Percentiles rank a stretch among this genome's conserved stretches.
These are phyloP conservation scores for Drosophila littoralis DNA, from an alignment of 1,140 invertebrate genomes.

Conservation along the genomic window DNA sequence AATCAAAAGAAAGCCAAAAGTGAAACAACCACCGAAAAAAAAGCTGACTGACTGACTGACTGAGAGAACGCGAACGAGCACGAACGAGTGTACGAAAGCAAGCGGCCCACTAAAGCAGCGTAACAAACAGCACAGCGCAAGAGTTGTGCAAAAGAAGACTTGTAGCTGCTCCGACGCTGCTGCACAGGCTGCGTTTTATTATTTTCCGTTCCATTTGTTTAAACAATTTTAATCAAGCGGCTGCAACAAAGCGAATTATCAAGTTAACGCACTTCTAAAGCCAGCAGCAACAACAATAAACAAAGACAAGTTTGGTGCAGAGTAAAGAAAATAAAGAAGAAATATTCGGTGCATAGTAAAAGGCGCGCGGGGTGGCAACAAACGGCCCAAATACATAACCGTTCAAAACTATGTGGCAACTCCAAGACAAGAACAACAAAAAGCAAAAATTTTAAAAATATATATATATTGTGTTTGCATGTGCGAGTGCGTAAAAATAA, in stretches of 20 bases:
- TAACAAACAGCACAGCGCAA: conserved; percentile 68
- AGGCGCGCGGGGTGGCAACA: conserved; percentile 26
- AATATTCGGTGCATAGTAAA: conserved; percentile 31
- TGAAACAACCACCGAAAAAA: conserved; percentile 55
- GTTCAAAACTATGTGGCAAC: conserved; percentile 15
- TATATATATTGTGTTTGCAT: conserved; percentile 14
- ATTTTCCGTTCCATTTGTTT: conserved; percentile 49
- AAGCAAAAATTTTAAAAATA: conserved; percentile 2
- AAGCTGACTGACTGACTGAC: conserved; percentile 41
- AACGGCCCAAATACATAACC: conserved; percentile 6
- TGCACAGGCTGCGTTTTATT: conserved; percentile 59
- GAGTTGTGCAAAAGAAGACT: conserved; percentile 81
- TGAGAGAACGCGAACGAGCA: conserved; percentile 24
- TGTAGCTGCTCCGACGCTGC: conserved; percentile 64
- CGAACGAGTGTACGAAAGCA: conserved; percentile 4
- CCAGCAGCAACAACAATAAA: conserved; percentile 16
- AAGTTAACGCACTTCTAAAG: not conserved
- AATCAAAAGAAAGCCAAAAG: conserved; percentile 41
- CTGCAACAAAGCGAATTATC: conserved; percentile 7
- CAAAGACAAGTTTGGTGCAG: not conserved
- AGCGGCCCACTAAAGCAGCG: conserved; percentile 48
- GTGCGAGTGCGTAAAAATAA: conserved; percentile 21
- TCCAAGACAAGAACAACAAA: not conserved
- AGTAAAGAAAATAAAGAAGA: not conserved
- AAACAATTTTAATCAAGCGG: conserved; percentile 32